Base-by-base conservation (phyloP, 2,797 vertebrate genomes). In the Argentina silus region DNA sequence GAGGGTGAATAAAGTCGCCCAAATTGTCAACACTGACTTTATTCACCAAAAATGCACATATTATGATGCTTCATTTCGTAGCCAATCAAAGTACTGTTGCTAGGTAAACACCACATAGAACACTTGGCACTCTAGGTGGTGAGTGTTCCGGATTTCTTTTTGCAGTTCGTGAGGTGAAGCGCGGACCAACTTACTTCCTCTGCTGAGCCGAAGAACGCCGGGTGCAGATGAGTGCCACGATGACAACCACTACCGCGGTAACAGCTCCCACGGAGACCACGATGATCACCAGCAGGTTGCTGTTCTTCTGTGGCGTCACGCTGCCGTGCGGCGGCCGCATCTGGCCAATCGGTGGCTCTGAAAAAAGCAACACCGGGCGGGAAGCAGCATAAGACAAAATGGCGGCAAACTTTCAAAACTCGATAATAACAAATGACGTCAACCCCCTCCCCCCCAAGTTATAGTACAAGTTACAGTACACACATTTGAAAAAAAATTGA, bases 241-340 rank as follows among this genome's bases (percentile, higher is more conserved):
- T 93, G 57, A 92, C 94, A 45, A 96, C 93, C 11, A 93, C 95
- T 0, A 97, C 91, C 68, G 96, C 92, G 0, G 94, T 96, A 63
- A 98, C 87, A 9, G 95, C 92, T 0, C 96, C 97, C 1, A 98
- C 90, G 0, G 96, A 96, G 27, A 97, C 95, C 50, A 98, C 92
- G 0, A 97, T 91, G 84, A 98, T 93, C 55, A 98, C 93, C 42
- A 98, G 92, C 48, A 98, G 94, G 86, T 95, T 97, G 81, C 95
- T 94, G 87, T 94, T 96, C 89, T 95, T 97, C 84, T 98, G 97
- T 1, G 97, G 96, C 0, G 96, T 97, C 64, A 92, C 95, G 0
- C 95, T 96, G 88, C 96, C 96, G 0, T 98, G 96, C 0, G 97
- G 97, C 0, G 97, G 97, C 7, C 94, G 95, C 94, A 98, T 98